A percentile compares a stretch with the other conserved stretches of the same genome.
Conservation (phyloP, 2,888 invertebrate species). For the Deilephila elpenor region DNA sequence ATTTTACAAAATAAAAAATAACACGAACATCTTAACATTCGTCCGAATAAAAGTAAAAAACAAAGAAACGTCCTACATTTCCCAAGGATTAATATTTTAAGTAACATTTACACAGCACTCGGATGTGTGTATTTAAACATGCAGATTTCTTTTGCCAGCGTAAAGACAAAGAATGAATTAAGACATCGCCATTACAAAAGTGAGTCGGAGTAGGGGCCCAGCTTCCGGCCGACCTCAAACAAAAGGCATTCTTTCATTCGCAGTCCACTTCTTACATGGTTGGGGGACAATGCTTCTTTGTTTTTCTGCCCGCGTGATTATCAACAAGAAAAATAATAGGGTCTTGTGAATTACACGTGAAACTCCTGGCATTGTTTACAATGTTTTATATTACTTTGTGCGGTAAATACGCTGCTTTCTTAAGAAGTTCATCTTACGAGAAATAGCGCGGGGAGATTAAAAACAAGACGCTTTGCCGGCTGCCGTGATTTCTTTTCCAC, state of each 20-base stretch:
- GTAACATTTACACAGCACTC: neutral
- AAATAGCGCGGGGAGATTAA: slow-evolving; percentile 17
- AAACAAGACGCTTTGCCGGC: slow-evolving; percentile 13
- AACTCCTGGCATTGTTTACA: slow-evolving; percentile 36
- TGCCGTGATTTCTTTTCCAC: slow-evolving; percentile 7
- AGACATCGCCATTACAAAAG: slow-evolving; percentile 29
- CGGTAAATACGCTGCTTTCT: slow-evolving; percentile 24
- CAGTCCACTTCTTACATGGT: slow-evolving; percentile 62
- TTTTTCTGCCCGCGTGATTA: slow-evolving; percentile 58
- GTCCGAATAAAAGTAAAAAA: neutral
- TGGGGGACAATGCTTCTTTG: slow-evolving; percentile 63
- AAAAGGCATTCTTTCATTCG: slow-evolving; percentile 63
- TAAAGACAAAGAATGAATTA: slow-evolving; percentile 21
- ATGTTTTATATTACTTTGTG: slow-evolving; percentile 30
- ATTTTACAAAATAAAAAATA: neutral
- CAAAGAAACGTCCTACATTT: neutral
- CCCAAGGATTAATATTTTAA: slow-evolving; percentile 3
- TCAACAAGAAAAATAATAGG: slow-evolving; percentile 59
- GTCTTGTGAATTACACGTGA: slow-evolving; percentile 48
- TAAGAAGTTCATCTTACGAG: slow-evolving; percentile 24
- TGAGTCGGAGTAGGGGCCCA: slow-evolving; percentile 23
- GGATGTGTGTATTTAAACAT: slow-evolving; percentile 3
- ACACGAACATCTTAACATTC: neutral
- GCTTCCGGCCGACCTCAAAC: slow-evolving; percentile 57
- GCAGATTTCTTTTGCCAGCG: slow-evolving; percentile 3